Evolutionary conservation across 2,888 invertebrate genomes (phyloP), one percentile per base, ranked within the genome.

Genomic region (Hypena proboscidalis): DNA sequence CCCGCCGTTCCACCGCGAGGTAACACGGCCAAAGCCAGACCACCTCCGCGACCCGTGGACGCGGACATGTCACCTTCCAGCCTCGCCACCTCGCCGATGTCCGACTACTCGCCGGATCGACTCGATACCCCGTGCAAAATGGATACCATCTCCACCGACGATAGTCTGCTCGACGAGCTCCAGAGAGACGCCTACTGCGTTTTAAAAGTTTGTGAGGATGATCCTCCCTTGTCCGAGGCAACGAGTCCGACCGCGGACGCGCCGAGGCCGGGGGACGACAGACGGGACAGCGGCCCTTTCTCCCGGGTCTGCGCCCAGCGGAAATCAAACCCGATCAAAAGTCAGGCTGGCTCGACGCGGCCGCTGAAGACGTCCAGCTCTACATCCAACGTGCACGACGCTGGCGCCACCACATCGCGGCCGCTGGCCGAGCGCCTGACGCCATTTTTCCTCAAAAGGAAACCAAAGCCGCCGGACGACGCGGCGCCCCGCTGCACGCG

Each of bases 11-110:
- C 85, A 49, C 71, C 42, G 72, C 55, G 66, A 34, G 55, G 77
- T 0, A 74, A 14, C 74, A 72, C 9, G 68, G 75, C 11, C 66
- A 80, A 20, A 73, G 70, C 23, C 68, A 40, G 30, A 49, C 70
- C 49, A 41, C 61, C 70, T 55, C 29, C 49, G 46, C 72, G 65
- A 38, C 70, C 70, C 4, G 43, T 46, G 19, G 71, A 68, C 85
- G 80, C 70, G 86, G 92, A 94, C 61, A 85, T 95, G 61, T 94
- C 94, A 45, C 93, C 94, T 3, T 29, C 25, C 22, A 35, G 75
- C 58, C 94, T 93, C 95, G 58, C 94, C 94, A 55, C 93, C 37
- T 45, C 25, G 29, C 48, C 34, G 13, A 46, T 38, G 94, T 95
- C 77, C 94, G 95, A 40, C 35, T 38, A 80, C 32, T 39, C 7